These are phyloP conservation scores for Drosophila pallidifrons DNA, from an alignment of 1,140 invertebrate genomes.

Conservation along the genomic window DNA sequence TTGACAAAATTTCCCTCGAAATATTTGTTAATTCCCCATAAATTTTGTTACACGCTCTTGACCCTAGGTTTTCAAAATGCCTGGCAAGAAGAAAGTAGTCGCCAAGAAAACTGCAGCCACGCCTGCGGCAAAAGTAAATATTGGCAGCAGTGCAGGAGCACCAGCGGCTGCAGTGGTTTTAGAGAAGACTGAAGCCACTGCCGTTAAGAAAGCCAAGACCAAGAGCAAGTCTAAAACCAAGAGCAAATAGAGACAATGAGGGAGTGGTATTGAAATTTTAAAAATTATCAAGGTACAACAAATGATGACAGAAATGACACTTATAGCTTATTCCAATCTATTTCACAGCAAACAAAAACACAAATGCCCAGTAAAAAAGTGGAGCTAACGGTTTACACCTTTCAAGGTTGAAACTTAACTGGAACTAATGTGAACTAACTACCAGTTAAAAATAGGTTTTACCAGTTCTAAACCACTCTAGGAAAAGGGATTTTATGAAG, in stretches of 20 bases:
- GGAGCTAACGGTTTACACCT: background rate
- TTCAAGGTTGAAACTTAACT: background rate
- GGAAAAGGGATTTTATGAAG: background rate
- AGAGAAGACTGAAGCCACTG: background rate
- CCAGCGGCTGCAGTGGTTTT: background rate
- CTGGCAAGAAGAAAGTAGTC: constrained; percentile 20
- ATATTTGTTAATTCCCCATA: constrained; percentile 11
- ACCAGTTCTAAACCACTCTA: constrained; percentile 3
- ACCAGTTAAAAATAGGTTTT: background rate
- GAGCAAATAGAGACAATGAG: constrained; percentile 2
- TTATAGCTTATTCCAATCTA: no score
- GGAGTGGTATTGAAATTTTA: background rate
- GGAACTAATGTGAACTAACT: no score
- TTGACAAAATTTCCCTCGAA: constrained; percentile 12
- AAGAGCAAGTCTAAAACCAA: constrained; percentile 30
- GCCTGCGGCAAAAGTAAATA: background rate
- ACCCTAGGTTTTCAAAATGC: constrained; percentile 15
- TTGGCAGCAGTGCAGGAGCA: background rate
- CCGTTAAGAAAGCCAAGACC: constrained; percentile 10
- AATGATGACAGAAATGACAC: no score
- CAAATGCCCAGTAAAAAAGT: background rate
- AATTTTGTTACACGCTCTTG: background rate
- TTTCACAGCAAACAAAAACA: background rate
- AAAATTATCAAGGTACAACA: background rate
- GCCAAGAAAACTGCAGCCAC: constrained; percentile 13